A percentile compares a stretch with the other conserved stretches of the same genome.
Evolutionary conservation across 64 coral and sea anemone species (phyloP).

Genomic region (Stichodactyla helianthus): DNA sequence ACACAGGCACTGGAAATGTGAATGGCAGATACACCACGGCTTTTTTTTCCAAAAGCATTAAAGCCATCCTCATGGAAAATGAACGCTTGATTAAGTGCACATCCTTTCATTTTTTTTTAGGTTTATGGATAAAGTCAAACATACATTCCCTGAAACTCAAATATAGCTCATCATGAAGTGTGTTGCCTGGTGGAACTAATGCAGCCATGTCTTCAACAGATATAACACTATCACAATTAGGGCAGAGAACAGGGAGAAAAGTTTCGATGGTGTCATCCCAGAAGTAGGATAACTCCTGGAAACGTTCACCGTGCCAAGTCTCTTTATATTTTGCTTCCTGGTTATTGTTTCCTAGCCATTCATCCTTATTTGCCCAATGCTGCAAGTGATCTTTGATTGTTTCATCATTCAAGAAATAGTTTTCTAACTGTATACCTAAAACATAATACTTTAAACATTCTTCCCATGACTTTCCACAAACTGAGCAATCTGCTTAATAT

Average conservation of each 20-base stretch:
- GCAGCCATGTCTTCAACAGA: conserved; percentile 8
- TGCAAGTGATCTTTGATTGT: conserved; percentile 20
- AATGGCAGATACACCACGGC: conserved; percentile 34
- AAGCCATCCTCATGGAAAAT: conserved; percentile 64
- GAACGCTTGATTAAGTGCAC: conserved; percentile 32
- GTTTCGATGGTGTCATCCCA: conserved; percentile 6
- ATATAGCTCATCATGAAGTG: background rate
- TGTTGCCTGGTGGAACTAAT: background rate
- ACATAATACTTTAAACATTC: conserved; percentile 22
- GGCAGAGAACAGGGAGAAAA: background rate
- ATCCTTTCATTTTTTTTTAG: conserved; percentile 9
- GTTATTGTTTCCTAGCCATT: conserved; percentile 7
- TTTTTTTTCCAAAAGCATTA: conserved; percentile 51
- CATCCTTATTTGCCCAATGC: conserved; percentile 24
- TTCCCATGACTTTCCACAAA: conserved; percentile 33
- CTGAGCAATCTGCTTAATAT: conserved; percentile 4
- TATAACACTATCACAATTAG: conserved; percentile 1
- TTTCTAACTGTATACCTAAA: conserved; percentile 9
- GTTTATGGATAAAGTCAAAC: conserved; percentile 35
- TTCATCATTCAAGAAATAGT: conserved; percentile 11
- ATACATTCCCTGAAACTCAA: conserved; percentile 40
- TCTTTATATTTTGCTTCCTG: conserved; percentile 1
- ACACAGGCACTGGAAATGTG: conserved; percentile 47
- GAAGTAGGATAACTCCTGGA: conserved; percentile 29
- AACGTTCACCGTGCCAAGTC: conserved; percentile 28